Conservation (phyloP, 2,797 vertebrate species). For the Centropyge bicolor region DNA sequence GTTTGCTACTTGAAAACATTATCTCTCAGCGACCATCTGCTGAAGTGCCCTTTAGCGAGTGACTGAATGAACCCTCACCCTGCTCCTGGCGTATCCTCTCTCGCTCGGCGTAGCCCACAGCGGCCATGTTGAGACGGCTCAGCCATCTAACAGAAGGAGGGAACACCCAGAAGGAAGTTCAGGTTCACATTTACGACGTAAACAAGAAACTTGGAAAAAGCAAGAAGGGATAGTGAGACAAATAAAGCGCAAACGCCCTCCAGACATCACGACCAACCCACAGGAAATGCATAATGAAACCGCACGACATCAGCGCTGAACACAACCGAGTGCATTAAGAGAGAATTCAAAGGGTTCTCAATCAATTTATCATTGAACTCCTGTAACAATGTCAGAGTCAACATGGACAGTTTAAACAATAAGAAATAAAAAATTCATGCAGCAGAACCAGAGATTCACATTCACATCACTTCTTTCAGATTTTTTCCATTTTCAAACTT, state of each 20-base stretch:
- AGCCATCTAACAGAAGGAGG: constrained; percentile 89
- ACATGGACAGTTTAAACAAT: neutral
- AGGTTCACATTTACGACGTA: neutral
- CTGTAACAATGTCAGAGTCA: neutral
- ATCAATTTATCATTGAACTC: neutral
- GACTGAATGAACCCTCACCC: constrained; percentile 82
- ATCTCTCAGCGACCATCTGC: constrained; percentile 5
- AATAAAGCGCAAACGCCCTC: neutral
- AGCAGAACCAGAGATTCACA: neutral
- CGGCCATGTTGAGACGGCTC: constrained; percentile 96
- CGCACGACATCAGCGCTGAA: neutral
- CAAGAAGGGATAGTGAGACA: neutral
- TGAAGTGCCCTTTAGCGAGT: neutral
- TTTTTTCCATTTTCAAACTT: too few relatives aligned
- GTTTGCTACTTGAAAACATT: constrained; percentile 10
- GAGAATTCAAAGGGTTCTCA: neutral
- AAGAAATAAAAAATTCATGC: neutral
- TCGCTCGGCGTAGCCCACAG: constrained; percentile 94
- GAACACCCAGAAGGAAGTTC: neutral
- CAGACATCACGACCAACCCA: neutral
- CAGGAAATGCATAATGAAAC: neutral
- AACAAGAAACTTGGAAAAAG: neutral
- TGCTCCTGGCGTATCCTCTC: constrained; percentile 97
- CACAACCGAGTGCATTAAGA: neutral
- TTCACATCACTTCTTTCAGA: too few relatives aligned